Base-by-base conservation (phyloP, 2,113 vertebrate genomes). In the Heterotis niloticus region DNA sequence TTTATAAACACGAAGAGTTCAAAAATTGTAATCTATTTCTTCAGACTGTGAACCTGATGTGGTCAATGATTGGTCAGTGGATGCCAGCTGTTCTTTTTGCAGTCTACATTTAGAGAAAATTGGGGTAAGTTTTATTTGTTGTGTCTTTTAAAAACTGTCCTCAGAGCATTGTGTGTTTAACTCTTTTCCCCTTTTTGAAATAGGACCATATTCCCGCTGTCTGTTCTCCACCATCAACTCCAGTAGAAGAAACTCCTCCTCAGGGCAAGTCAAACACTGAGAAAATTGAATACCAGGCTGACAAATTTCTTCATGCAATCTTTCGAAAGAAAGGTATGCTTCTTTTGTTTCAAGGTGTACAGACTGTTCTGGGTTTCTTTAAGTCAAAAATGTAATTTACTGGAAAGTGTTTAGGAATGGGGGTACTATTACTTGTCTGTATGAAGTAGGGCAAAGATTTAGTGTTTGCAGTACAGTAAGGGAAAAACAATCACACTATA, bases 41-140 rank as follows among this genome's bases (percentile, higher is more conserved):
- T 68, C 87, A 99, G 98, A 96, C 93, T 99, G 96, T 95, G 97
- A 99, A 94, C 96, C 97, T 83, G 95, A 99, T 91, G 96, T 95
- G 78, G 90, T 95, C 80, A 95, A 94, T 91, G 97, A 99, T 90
- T 99, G 98, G 98, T 97, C 95, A 84, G 92, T 95, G 88, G 95
- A 97, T 90, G 93, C 93, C 89, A 95, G 93, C 90, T 95, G 93
- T 91, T 96, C 97, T 83, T 97, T 99, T 93, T 99, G 98, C 94
- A 96, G 92, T 85, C 94, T 99, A 90, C 93, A 96, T 83, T 94
- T 96, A 89, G 96, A 99, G 89, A 94, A 95, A 94, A 90, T 94
- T 86, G 92, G 90, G 92, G 97, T 99, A 95, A 98, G 96, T 93
- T 87, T 76, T 28, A 17, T 28, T 51, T 23, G 14, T 70, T 5